Conservation (phyloP, 1,140 invertebrate species). For the Linepithema humile region DNA sequence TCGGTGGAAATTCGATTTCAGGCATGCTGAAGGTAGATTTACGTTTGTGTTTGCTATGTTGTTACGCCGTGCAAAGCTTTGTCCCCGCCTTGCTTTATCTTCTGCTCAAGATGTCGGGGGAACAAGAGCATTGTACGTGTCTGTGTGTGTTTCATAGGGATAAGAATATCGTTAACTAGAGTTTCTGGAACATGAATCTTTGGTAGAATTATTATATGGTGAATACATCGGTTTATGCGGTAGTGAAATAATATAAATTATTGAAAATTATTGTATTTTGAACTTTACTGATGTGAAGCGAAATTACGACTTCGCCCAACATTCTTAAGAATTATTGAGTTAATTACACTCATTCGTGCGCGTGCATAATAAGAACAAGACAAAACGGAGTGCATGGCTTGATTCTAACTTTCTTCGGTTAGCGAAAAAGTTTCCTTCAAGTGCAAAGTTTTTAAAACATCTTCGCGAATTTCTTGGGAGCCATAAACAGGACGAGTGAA, state of each 20-base stretch:
- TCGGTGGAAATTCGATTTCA: slow-evolving; percentile 27
- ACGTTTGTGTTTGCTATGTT: not conserved
- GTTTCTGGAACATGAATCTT: not conserved
- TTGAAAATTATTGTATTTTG: too few species aligned
- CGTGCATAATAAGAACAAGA: not conserved
- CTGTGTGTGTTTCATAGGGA: not conserved
- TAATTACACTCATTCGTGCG: not conserved
- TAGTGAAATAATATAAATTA: not conserved
- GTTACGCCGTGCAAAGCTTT: not conserved
- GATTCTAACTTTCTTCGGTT: not conserved
- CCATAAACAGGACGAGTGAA: not conserved
- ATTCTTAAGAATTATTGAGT: not conserved
- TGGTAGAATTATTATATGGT: not conserved
- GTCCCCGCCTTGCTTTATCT: not conserved
- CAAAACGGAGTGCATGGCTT: not conserved
- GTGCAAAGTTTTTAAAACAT: slow-evolving; percentile 20
- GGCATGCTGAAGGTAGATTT: not conserved
- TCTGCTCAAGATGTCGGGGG: not conserved
- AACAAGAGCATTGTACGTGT: not conserved
- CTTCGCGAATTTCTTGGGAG: not conserved
- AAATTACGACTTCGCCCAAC: not conserved
- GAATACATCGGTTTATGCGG: not conserved
- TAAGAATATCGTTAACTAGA: not conserved
- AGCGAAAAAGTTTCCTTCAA: not conserved
- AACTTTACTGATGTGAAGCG: too few species aligned